A percentile compares a stretch with the other conserved stretches of the same genome.
Evolutionary conservation across 2,113 vertebrate genomes (phyloP).

Genomic region (Otolemur garnettii): DNA sequence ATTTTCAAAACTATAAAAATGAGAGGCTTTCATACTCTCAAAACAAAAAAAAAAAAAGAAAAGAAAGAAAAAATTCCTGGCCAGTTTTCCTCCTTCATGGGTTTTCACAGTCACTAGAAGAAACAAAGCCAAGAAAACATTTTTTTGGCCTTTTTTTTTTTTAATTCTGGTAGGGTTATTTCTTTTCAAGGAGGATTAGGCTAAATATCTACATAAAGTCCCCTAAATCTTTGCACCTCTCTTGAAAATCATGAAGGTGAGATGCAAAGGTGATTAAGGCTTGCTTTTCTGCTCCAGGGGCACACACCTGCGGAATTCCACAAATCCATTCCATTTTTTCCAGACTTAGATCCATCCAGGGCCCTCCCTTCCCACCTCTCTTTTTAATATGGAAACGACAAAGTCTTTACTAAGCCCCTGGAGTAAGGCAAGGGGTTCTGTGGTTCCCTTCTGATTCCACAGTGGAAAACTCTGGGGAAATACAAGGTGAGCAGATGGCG

Average conservation of each 20-base stretch:
- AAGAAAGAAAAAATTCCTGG: conserved; percentile 85
- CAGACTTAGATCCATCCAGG: neutral
- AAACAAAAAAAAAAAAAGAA: conserved; percentile 88
- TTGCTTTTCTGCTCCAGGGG: conserved; percentile 63
- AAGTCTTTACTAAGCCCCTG: conserved; percentile 63
- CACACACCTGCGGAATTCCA: conserved; percentile 65
- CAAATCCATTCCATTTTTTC: neutral
- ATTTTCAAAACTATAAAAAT: conserved; percentile 90
- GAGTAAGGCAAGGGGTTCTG: conserved; percentile 42
- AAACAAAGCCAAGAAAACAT: conserved; percentile 83
- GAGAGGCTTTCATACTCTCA: conserved; percentile 88
- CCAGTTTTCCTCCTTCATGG: conserved; percentile 80
- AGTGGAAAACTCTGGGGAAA: conserved; percentile 74
- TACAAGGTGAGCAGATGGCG: conserved; percentile 59
- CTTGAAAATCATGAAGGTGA: neutral
- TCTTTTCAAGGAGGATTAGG: conserved; percentile 41
- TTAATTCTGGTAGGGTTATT: conserved; percentile 61
- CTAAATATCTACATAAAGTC: conserved; percentile 42
- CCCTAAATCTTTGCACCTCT: conserved; percentile 29
- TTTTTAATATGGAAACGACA: conserved; percentile 62
- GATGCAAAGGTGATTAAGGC: conserved; percentile 39
- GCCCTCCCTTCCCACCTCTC: neutral
- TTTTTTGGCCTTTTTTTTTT: conserved; percentile 47
- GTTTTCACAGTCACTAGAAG: conserved; percentile 82
- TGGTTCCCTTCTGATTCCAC: conserved; percentile 53